Conservation (phyloP, 2,888 invertebrate species). For the Epiperipatus broadwayi region DNA sequence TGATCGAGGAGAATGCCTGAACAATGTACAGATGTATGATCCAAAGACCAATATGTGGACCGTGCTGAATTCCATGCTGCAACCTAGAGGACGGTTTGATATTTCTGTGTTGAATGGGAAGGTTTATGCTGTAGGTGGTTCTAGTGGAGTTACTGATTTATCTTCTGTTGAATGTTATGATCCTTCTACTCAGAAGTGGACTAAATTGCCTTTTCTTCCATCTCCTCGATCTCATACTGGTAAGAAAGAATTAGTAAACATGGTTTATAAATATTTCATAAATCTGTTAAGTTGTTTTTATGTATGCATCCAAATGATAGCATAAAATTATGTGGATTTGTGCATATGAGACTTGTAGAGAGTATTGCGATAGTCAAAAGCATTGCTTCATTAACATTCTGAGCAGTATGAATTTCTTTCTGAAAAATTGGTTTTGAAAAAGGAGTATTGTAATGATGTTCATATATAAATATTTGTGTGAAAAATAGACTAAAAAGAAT, state of each 20-base stretch:
- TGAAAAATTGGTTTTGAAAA: too few species aligned
- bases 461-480: too few species aligned
- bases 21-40: conserved; percentile 51
- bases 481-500: too few species aligned
- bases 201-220: conserved; percentile 36
- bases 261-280: too few species aligned
- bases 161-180: conserved; percentile 46
- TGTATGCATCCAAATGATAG: too few species aligned
- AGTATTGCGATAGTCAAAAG: too few species aligned
- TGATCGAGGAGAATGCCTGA: conserved; percentile 61
- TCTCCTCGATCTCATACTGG: conserved; percentile 47
- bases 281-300: too few species aligned
- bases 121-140: conserved; percentile 61
- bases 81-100: conserved; percentile 56
- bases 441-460: too few species aligned
- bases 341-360: too few species aligned
- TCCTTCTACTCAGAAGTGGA: conserved; percentile 32
- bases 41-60: conserved; percentile 49
- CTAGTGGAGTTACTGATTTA: conserved; percentile 60
- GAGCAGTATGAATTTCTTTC: too few species aligned
- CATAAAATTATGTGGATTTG: too few species aligned
- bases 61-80: conserved; percentile 45
- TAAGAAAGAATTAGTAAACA: conserved; percentile 22
- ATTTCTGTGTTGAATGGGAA: conserved; percentile 45
- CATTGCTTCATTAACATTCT: too few species aligned